Conservation (phyloP, 2,888 invertebrate species). For the Sisyra nigra region DNA sequence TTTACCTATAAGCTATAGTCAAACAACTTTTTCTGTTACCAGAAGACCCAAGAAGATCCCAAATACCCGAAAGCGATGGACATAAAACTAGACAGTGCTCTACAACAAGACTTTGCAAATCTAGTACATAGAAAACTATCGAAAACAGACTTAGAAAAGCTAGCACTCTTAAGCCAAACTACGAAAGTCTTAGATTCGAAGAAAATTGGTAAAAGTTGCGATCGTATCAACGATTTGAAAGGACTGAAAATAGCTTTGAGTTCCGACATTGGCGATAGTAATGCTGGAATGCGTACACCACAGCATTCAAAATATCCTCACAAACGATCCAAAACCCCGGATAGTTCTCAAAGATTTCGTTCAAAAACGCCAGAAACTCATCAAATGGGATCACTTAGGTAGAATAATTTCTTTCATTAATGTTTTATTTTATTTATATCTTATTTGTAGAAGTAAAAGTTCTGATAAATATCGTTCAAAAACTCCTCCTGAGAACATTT, state of each 20-base stretch:
- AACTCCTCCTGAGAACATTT: constrained; percentile 23
- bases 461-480: constrained; percentile 23
- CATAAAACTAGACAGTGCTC: constrained; percentile 2
- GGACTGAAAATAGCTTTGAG: constrained; percentile 2
- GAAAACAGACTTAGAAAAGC: constrained; percentile 23
- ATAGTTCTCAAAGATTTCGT: constrained; percentile 3
- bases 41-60: not conserved
- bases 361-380: constrained; percentile 2
- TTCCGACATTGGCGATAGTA: no score
- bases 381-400: not conserved
- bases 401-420: not conserved
- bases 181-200: constrained; percentile 25
- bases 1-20: not conserved
- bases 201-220: constrained; percentile 28
- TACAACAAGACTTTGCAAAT: constrained; percentile 8
- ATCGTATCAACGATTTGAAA: constrained; percentile 22
- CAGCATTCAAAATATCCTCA: not conserved
- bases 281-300: no score
- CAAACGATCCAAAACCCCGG: constrained; percentile 7
- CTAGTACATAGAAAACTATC: constrained; percentile 20
- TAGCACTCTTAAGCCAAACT: constrained; percentile 19
- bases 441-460: constrained; percentile 16
- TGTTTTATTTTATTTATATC: not conserved
- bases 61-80: constrained; percentile 8
- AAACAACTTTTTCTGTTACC: not conserved